A percentile compares a stretch with the other conserved stretches of the same genome.
Conservation (phyloP, 2,113 vertebrate species). For the Cyprinodon brontotheroides region DNA sequence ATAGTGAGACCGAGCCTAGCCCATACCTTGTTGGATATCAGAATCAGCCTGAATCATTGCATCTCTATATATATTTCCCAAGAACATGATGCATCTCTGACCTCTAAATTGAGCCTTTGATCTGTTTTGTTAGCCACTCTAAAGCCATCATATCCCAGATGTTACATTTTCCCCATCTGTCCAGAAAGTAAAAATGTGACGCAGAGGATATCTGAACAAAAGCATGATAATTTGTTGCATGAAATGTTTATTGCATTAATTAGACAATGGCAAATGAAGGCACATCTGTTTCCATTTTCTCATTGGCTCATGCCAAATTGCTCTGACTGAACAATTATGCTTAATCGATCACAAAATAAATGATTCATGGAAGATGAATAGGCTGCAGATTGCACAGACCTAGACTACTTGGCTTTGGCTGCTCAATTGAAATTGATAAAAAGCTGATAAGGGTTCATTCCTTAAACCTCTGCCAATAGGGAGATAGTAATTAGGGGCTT, state of each 20-base stretch:
- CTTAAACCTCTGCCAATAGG: conserved; percentile 88
- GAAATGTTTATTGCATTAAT: conserved; percentile 97
- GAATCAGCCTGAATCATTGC: no score
- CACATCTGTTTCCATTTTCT: conserved; percentile 87
- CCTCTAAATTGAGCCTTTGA: conserved; percentile 72
- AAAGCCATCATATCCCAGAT: conserved; percentile 85
- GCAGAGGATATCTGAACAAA: conserved; percentile 82
- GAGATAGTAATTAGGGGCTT: conserved; percentile 90
- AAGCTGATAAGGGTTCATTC: conserved; percentile 87
- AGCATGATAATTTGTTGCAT: conserved; percentile 88
- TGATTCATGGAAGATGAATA: conserved; percentile 99
- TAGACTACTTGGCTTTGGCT: conserved; percentile 87
- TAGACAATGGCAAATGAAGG: conserved; percentile 97
- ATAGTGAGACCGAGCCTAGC: background rate
- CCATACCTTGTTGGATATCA: background rate
- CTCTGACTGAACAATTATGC: conserved; percentile 95
- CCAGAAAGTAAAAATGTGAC: conserved; percentile 74
- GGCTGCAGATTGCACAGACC: conserved; percentile 88
- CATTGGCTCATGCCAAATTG: conserved; percentile 95
- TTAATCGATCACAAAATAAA: conserved; percentile 98
- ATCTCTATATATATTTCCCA: background rate
- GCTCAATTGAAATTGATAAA: conserved; percentile 94
- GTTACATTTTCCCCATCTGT: conserved; percentile 87
- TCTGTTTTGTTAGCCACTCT: conserved; percentile 74
- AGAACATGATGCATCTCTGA: conserved; percentile 27